phyloP scores from a whole-genome alignment of 2,797 vertebrate species.

The Sardinella longiceps region DNA sequence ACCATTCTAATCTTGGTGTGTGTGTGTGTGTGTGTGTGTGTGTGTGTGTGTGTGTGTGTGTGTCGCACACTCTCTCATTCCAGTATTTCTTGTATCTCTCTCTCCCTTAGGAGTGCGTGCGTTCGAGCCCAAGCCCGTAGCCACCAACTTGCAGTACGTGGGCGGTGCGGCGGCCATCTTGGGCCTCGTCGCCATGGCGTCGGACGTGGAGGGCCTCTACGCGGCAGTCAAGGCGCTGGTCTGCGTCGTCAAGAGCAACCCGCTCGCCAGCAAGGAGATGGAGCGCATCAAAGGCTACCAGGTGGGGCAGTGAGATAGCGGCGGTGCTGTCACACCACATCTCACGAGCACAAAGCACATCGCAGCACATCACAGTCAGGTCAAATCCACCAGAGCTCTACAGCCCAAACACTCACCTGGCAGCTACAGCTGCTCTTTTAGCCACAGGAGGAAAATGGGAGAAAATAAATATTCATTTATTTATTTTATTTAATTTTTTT shows the following conservation, averaged over 20 bases:
- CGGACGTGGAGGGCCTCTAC: slow-evolving; percentile 96
- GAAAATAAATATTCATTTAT: no score
- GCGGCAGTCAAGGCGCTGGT: slow-evolving; percentile 98
- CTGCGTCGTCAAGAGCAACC: slow-evolving; percentile 97
- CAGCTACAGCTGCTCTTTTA: not conserved
- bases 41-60: not conserved
- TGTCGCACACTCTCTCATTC: slow-evolving; percentile 12
- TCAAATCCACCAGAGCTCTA: not conserved
- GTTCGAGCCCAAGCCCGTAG: slow-evolving; percentile 93
- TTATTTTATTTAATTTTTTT: no score
- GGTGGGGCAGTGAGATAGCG: slow-evolving; percentile 68
- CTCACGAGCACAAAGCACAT: not conserved
- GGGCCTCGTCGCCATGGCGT: slow-evolving; percentile 97
- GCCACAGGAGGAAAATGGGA: not conserved
- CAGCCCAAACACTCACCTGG: not conserved
- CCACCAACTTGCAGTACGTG: slow-evolving; percentile 94
- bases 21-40: not conserved
- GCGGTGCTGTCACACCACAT: not conserved
- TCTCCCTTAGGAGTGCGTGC: slow-evolving; percentile 87
- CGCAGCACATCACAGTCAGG: not conserved
- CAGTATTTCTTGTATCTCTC: not conserved
- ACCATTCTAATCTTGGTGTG: not conserved
- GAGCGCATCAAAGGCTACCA: slow-evolving; percentile 98
- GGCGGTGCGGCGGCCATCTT: slow-evolving; percentile 96
- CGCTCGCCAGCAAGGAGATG: slow-evolving; percentile 98